These are phyloP conservation scores for Ecliptopera silaceata DNA, from an alignment of 2,888 invertebrate genomes.

Conservation along the genomic window DNA sequence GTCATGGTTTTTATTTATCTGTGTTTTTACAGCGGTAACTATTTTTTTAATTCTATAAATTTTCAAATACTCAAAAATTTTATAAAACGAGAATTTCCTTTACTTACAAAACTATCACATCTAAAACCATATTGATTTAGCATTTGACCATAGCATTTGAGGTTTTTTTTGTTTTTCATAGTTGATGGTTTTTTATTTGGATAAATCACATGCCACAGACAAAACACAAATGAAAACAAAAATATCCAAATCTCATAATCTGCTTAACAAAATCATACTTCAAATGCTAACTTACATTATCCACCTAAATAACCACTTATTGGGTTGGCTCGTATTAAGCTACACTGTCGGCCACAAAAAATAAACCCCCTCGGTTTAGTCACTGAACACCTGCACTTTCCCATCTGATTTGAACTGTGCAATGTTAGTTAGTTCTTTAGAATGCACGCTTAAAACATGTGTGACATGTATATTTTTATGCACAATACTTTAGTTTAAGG, in stretches of 20 bases:
- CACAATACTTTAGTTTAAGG: no score
- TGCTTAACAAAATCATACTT: conserved; percentile 43
- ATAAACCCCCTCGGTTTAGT: conserved; percentile 59
- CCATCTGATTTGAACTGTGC: conserved; percentile 67
- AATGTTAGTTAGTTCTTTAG: conserved; percentile 17
- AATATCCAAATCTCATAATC: conserved; percentile 39
- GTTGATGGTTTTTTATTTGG: not conserved
- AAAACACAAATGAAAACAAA: conserved; percentile 15
- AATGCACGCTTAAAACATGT: conserved; percentile 12
- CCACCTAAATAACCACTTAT: conserved; percentile 73
- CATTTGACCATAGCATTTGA: no score
- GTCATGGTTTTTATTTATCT: conserved; percentile 40
- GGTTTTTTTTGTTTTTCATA: no score
- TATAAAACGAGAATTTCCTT: no score
- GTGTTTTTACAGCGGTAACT: no score
- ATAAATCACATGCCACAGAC: not conserved
- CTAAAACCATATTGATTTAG: no score
- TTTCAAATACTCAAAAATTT: no score
- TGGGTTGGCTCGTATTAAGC: conserved; percentile 73
- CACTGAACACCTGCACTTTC: conserved; percentile 74
- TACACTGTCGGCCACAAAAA: conserved; percentile 67
- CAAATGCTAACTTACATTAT: conserved; percentile 60
- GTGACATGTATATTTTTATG: not conserved
- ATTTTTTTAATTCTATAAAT: no score
- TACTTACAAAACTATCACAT: no score